phyloP scores from a whole-genome alignment of 1,140 invertebrate species.

The Protaetia brevitarsis region DNA sequence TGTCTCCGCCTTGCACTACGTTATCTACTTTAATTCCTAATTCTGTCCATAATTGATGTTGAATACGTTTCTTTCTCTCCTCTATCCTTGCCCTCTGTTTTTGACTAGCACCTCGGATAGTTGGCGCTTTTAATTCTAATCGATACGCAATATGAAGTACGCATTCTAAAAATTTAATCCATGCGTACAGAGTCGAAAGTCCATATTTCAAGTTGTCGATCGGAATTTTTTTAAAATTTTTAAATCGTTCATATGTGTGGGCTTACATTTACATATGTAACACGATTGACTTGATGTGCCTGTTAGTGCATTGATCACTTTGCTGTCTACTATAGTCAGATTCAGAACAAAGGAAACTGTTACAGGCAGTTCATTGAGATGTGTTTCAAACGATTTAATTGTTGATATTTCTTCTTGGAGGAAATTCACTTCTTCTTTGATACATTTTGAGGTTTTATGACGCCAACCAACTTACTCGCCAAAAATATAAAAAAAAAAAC shows the following conservation, averaged over 20 bases:
- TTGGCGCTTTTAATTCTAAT: not conserved
- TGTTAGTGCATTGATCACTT: not conserved
- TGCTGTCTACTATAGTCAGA: not conserved
- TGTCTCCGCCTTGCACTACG: conserved; percentile 43
- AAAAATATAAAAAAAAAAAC: too few relatives aligned
- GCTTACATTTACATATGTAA: not conserved
- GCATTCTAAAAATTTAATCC: not conserved
- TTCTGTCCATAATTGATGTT: not conserved
- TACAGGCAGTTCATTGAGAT: too few relatives aligned
- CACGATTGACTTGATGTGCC: not conserved
- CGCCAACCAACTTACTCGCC: too few relatives aligned
- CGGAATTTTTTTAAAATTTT: not conserved
- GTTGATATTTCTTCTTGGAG: not conserved
- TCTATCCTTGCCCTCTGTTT: not conserved
- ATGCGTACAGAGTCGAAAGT: not conserved
- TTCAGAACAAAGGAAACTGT: not conserved
- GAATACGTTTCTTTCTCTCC: not conserved
- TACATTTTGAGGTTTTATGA: too few relatives aligned
- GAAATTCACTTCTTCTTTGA: too few relatives aligned
- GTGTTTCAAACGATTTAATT: not conserved
- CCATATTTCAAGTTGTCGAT: not conserved
- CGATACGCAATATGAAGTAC: not conserved
- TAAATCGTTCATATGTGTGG: not conserved
- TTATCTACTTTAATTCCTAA: conserved; percentile 36
- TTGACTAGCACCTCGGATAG: not conserved